Base-by-base conservation (phyloP, 2,113 vertebrate genomes). In the Symphodus melops region DNA sequence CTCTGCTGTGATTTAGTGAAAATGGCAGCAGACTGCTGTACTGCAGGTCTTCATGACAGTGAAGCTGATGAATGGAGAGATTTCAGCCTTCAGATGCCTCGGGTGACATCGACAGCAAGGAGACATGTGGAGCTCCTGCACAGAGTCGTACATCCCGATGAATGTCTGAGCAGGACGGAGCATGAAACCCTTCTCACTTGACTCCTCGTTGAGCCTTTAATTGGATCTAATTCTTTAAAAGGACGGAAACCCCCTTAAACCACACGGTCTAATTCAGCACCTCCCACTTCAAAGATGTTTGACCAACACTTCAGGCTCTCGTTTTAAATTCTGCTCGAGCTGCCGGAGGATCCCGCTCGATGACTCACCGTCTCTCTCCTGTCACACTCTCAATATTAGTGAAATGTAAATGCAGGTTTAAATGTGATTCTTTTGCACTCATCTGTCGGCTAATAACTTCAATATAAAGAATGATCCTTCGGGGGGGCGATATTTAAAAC, bases 131-230 rank as follows among this genome's bases (percentile, higher is more conserved):
- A 46, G 25, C 44, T 14, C 4, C 11, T 33, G 21, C 9, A n/a
- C 21, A 25, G 25, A 63, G 17, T 68, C 56, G 39, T 0, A 44
- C 14, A 4, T 33, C 57, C 37, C 53, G 1, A 16, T 1, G 5
- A 8, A 23, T 66, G 41, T 37, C 9, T 25, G 49, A 23, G 20
- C 25, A 19, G 68, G 19, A 64, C 9, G 5, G 23, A 48, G 42
- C 67, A 33, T 63, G 4, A 44, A 56, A 69, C 74, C n/a, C 8
- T 41, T 23, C 48, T 76, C 44, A 28, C 64, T 75, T 60, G 7
- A 2, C 9, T 58, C 19, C 46, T 55, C 56, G 51, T 42, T 67
- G 66, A 59, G 25, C 20, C 46, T 68, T 2, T 11, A 52, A 75
- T 75, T 20, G 64, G 16, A 72, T 71, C 21, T 10, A 20, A 55